A percentile compares a stretch with the other conserved stretches of the same genome.
Conservation (phyloP, 2,888 invertebrate species). For the Acanthosepion lycidas region DNA sequence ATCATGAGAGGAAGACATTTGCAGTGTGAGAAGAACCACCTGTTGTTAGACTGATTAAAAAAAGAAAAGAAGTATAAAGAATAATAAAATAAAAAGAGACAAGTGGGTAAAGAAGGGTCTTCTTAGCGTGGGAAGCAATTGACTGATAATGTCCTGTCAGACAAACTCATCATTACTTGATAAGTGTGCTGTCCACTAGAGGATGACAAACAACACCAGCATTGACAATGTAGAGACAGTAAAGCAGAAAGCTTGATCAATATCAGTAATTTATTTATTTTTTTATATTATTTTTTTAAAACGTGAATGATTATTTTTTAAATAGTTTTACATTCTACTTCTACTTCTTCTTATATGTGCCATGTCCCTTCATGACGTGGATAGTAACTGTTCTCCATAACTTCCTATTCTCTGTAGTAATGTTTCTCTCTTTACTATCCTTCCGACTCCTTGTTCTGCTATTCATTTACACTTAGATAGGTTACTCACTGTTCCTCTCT, state of each 20-base stretch:
- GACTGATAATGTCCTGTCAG: not conserved
- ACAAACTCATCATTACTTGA: not conserved
- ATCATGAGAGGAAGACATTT: not conserved
- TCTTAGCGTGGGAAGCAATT: constrained; percentile 20
- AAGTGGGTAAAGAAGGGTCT: not conserved
- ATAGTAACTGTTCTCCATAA: no score
- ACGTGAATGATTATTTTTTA: no score
- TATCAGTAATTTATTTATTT: not conserved
- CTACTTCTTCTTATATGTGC: no score
- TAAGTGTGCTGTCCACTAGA: not conserved
- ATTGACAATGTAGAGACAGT: not conserved
- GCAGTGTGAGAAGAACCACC: not conserved
- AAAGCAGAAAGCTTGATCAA: not conserved
- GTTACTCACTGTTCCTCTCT: no score
- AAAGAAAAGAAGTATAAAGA: no score
- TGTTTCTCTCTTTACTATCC: no score
- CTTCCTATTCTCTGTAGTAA: no score
- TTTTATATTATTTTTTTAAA: not conserved
- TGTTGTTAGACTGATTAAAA: not conserved
- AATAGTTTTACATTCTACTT: no score
- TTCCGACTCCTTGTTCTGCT: no score
- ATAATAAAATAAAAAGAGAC: not conserved
- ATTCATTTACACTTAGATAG: no score
- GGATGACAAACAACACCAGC: not conserved
- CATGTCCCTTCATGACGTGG: no score